Evolutionary conservation across 2,888 invertebrate genomes (phyloP).

Genomic region (Machimus rusticus): DNA sequence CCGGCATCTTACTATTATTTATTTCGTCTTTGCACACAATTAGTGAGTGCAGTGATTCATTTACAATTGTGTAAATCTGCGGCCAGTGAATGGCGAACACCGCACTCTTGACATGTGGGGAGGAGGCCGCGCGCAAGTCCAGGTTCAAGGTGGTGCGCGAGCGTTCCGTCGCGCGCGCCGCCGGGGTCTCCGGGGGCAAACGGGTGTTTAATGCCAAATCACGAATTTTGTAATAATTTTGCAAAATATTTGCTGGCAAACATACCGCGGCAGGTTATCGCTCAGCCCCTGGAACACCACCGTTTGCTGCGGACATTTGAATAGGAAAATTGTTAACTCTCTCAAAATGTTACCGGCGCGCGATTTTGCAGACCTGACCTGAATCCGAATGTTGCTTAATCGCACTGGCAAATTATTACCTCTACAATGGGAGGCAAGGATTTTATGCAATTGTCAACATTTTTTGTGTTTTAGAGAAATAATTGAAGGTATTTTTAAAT

Average conservation of each 20-base stretch:
- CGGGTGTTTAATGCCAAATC: constrained; percentile 10
- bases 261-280: not conserved
- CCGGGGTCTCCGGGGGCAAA: not conserved
- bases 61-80: constrained; percentile 33
- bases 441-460: not conserved
- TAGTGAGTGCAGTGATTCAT: constrained; percentile 38
- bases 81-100: constrained; percentile 7
- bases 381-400: not conserved
- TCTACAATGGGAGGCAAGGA: not conserved
- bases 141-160: constrained; percentile 30
- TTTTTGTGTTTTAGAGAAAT: not conserved
- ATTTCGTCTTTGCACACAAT: constrained; percentile 41
- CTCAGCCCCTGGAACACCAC: not conserved
- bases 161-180: too few species aligned
- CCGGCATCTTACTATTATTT: constrained; percentile 39
- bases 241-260: not conserved
- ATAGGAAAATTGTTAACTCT: not conserved
- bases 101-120: not conserved
- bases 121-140: constrained; percentile 8
- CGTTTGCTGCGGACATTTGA: not conserved
- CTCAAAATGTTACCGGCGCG: not conserved
- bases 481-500: not conserved
- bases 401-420: not conserved
- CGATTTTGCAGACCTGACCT: not conserved
- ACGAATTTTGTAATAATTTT: constrained; percentile 5